Percentiles rank a stretch among this genome's conserved stretches.
Evolutionary conservation across 2,113 vertebrate genomes (phyloP).

Genomic region (Narcine bancroftii): DNA sequence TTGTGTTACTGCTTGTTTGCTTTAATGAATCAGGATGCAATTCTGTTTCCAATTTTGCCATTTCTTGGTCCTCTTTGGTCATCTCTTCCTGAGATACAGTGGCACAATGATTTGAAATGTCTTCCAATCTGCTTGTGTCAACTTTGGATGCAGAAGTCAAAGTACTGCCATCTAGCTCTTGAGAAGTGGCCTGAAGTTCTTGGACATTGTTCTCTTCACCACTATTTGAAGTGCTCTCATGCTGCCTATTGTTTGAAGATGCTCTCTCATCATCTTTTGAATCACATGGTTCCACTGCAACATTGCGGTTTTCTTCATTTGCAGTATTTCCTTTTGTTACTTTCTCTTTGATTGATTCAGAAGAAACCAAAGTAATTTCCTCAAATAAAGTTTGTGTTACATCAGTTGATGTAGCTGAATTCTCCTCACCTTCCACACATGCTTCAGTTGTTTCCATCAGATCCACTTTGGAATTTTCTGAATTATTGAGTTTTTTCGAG

Average conservation of each 20-base stretch:
- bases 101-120: constrained; percentile 7
- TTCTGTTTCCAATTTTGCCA: constrained; percentile 10
- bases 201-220: constrained; percentile 45
- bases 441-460: background rate
- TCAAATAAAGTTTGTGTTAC: constrained; percentile 26
- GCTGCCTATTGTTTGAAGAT: constrained; percentile 41
- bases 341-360: constrained; percentile 40
- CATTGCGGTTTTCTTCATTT: constrained; percentile 45
- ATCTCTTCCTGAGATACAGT: background rate
- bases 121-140: background rate
- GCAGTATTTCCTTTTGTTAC: constrained; percentile 44
- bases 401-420: background rate
- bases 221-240: background rate
- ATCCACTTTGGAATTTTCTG: constrained; percentile 11
- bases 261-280: constrained; percentile 23
- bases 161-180: constrained; percentile 34
- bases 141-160: background rate
- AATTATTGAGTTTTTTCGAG: background rate
- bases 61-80: background rate
- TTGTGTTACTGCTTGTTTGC: background rate
- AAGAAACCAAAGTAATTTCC: constrained; percentile 44
- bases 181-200: constrained; percentile 49
- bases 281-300: constrained; percentile 46
- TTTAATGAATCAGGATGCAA: background rate
- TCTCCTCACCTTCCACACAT: background rate